Evolutionary conservation across 53 echinoderm and acorn worm species (phyloP).

Genomic region (Temnopleurus reevesii): DNA sequence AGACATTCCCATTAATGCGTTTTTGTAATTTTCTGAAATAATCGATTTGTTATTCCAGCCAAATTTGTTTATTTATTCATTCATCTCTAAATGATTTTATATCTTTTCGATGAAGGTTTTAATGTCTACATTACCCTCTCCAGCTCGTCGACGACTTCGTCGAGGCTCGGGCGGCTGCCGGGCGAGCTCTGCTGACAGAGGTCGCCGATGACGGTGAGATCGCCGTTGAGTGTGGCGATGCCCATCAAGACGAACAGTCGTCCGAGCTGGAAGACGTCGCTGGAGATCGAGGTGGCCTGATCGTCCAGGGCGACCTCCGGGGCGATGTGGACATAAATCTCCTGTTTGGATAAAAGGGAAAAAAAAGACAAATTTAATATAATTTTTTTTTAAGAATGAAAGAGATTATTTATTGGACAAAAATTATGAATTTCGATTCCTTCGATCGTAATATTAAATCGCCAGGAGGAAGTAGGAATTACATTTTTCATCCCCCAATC

Average conservation of each 20-base stretch:
- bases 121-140: slow-evolving; percentile 17
- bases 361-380: background rate
- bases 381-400: background rate
- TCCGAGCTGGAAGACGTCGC: slow-evolving; percentile 31
- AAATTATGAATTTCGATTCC: too few relatives aligned
- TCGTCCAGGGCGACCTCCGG: background rate
- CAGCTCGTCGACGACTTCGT: slow-evolving; percentile 13
- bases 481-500: too few relatives aligned
- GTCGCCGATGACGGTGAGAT: background rate
- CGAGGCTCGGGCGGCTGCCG: background rate
- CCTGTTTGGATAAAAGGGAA: background rate
- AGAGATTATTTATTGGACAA: too few relatives aligned
- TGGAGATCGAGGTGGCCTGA: background rate
- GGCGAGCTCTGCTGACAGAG: background rate
- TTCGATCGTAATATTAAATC: too few relatives aligned
- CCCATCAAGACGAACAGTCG: background rate
- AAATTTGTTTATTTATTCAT: too few relatives aligned
- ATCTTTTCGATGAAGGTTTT: background rate
- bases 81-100: background rate
- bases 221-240: background rate
- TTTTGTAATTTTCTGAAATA: too few relatives aligned
- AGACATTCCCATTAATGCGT: too few relatives aligned
- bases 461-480: too few relatives aligned
- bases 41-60: too few relatives aligned
- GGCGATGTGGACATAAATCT: background rate